Base-by-base conservation (phyloP, 2,888 invertebrate genomes). In the Phragmatobia fuliginosa region DNA sequence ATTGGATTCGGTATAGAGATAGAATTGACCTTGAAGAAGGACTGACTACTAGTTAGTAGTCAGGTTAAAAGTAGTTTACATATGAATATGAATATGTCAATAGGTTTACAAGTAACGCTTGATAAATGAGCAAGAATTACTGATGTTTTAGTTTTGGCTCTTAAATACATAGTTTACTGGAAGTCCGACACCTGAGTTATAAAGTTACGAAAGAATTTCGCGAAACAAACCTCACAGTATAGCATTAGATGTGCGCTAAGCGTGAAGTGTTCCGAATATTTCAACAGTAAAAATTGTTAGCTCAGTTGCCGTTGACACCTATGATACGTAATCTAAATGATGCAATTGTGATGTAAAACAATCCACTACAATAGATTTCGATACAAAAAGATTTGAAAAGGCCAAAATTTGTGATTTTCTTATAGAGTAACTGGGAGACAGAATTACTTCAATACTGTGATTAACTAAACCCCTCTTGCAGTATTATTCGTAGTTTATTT, bases 241-340 rank as follows among this genome's bases (percentile, higher is more conserved):
- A 49, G 33, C 56, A 66, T 70, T 66, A 62, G 56, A 38, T 58
- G 61, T 45, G 33, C n/a, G 56, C 58, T 45, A 41, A 70, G 62
- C 66, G 70, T 70, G 70, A 70, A 70, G 25, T 33, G 56, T 36
- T 62, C 49, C 36, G 21, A 49, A 32, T 60, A 66, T 66, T 70
- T 56, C 70, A 62, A 70, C 70, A 62, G 66, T 58, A 56, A 33
- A n/a, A 41, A 10, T 62, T 62, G 31, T 56, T 59, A 52, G 59
- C 45, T 69, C 60, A 41, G 52, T 65, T 25, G 62, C 66, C 58
- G 33, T 63, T 69, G 65, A 56, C 58, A 66, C 62, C 60, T 65
- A 45, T 25, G 33, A 52, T 25, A 56, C 38, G 52, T 67, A 45
- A 16, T 67, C n/a, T 25, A 52, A 52, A 52, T 52, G 11, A 58